Percentiles rank a stretch among this genome's conserved stretches.
phyloP scores from a whole-genome alignment of 2,113 vertebrate genomes.

The Chinchilla lanigera region DNA sequence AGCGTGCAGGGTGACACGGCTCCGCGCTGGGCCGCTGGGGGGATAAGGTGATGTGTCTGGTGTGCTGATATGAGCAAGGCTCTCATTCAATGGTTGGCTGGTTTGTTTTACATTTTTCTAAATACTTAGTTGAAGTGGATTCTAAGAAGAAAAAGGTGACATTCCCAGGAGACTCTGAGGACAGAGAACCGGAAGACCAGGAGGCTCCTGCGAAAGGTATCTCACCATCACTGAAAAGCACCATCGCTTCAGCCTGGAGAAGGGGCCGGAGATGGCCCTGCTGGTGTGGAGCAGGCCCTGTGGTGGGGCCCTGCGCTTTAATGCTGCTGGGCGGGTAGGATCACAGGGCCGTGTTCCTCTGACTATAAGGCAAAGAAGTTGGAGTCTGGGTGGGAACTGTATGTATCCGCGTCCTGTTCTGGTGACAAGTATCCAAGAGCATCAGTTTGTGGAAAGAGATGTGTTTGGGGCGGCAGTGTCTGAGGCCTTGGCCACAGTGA shows the following conservation, averaged over 20 bases:
- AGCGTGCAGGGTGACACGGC: accelerated
- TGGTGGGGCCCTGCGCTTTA: accelerated
- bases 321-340: not conserved
- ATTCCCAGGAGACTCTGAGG: conserved; percentile 61
- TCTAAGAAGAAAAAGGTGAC: conserved; percentile 81
- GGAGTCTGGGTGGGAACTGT: not conserved
- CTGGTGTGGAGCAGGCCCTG: accelerated
- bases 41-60: accelerated
- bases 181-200: conserved; percentile 55
- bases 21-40: accelerated
- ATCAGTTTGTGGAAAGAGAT: not conserved
- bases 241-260: not conserved
- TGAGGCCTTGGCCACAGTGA: no score
- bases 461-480: not conserved
- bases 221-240: not conserved
- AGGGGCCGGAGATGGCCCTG: not conserved
- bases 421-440: not conserved
- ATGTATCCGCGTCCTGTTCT: not conserved
- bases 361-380: not conserved
- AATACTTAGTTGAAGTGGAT: conserved; percentile 74
- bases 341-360: not conserved
- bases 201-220: conserved; percentile 79
- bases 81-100: not conserved
- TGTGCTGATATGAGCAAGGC: accelerated
- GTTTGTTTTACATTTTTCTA: not conserved